phyloP scores from a whole-genome alignment of 2,797 vertebrate species.

The Sebastes alutus region DNA sequence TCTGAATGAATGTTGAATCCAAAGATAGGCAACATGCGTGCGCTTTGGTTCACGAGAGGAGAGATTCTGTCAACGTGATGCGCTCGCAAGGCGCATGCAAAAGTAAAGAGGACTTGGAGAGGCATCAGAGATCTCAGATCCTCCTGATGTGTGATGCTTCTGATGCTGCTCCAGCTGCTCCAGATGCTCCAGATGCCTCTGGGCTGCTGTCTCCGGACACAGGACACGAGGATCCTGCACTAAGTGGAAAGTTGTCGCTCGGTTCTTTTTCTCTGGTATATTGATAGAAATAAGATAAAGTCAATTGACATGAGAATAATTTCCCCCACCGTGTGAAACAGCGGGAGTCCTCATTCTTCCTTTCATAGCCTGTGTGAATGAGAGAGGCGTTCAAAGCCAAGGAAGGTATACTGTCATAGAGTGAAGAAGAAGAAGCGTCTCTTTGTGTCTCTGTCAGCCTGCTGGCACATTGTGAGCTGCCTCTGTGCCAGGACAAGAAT shows the following conservation, averaged over 20 bases:
- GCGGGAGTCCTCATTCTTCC: conserved; percentile 8
- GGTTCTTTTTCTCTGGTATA: background rate
- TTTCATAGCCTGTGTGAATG: conserved; percentile 27
- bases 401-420: background rate
- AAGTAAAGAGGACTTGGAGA: conserved; percentile 41
- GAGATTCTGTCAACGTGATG: background rate
- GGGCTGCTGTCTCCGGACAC: background rate
- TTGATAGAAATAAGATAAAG: background rate
- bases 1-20: conserved; percentile 10
- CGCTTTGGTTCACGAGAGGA: background rate
- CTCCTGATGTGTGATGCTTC: background rate
- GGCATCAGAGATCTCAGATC: conserved; percentile 1
- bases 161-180: conserved; percentile 35
- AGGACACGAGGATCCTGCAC: background rate
- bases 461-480: conserved; percentile 3
- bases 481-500: conserved; percentile 1
- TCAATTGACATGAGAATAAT: background rate
- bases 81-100: conserved; percentile 2
- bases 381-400: conserved; percentile 29
- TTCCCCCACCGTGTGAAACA: background rate
- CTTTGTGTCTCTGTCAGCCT: conserved; percentile 38
- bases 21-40: background rate
- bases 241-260: conserved; percentile 39
- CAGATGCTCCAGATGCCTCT: background rate
- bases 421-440: conserved; percentile 39